Conservation (phyloP, 1,140 invertebrate genomes). For the Asobara japonica region DNA sequence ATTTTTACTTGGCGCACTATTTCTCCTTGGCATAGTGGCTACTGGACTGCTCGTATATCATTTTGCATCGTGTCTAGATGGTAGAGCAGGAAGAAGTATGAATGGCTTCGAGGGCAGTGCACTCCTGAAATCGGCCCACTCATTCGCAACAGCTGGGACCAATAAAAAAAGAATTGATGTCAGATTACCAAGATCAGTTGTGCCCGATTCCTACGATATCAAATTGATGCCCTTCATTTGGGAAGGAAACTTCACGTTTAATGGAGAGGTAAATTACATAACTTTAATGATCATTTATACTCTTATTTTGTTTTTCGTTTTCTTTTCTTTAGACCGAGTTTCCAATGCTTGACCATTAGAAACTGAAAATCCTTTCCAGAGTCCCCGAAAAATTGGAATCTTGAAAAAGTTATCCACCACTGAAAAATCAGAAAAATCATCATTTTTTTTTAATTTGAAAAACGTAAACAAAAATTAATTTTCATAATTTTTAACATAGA, state of each 20-base stretch:
- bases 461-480: no score
- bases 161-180: constrained; percentile 69
- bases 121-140: constrained; percentile 58
- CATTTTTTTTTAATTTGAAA: no score
- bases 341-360: no score
- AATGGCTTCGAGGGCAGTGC: constrained; percentile 48
- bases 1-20: constrained; percentile 64
- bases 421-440: no score
- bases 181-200: constrained; percentile 73
- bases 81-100: constrained; percentile 41
- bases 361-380: no score
- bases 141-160: constrained; percentile 52
- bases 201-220: constrained; percentile 76
- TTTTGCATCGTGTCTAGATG: constrained; percentile 72
- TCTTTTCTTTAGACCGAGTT: no score
- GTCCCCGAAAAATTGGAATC: no score
- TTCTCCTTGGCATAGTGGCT: constrained; percentile 67
- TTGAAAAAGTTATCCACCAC: no score
- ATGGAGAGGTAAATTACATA: constrained; percentile 70
- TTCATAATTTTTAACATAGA: no score
- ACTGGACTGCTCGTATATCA: constrained; percentile 76
- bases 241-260: constrained; percentile 80
- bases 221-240: constrained; percentile 76
- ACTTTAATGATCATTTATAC: no score
- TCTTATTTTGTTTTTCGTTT: no score